Evolutionary conservation across 2,113 vertebrate genomes (phyloP), one percentile per base, ranked within the genome.

Genomic region (Megaptera novaeangliae): DNA sequence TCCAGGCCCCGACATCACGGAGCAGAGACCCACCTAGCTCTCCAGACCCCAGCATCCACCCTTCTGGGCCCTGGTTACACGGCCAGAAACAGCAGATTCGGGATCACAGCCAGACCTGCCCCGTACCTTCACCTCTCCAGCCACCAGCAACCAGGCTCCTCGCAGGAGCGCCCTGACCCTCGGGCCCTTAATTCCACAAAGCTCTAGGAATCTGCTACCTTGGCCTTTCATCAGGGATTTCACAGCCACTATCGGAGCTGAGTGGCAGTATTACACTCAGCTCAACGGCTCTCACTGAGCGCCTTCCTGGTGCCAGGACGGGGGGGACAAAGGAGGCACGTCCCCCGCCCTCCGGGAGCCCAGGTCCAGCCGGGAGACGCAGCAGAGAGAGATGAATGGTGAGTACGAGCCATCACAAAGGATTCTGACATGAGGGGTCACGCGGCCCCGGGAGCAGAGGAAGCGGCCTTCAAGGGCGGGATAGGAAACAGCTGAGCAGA

Each of bases 11-110:
- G 0, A 59, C 21, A 7, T 25, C 57, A 59, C 10, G 8, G 77
- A 21, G 57, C 11, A 23, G 49, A 55, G 75, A 23, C 34, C 6
- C 49, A 15, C 20, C 7, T 12, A 57, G 77, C 20, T 49, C 23
- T 25, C 46, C 12, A 6, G 34, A 14, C 46, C 34, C 77, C 12
- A 1, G 8, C n/a, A 36, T 13, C 34, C 52, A 36, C 52, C 21
- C 34, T 36, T 34, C 34, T 21, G 21, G 77, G n/a, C 12, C 52
- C 34, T 0, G 0, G 21, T 36, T 25, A 36, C 21, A 80, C 7
- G 1, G 77, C 21, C 2, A 7, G 13, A 41, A 36, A 5, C 27
- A 36, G 39, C 11, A 39, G 71, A 12, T 23, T 23, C 49, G 14
- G 34, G 13, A 27, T 14, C 77, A 36, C 77, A 57, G 34, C 34